These are phyloP conservation scores for Dasyornis broadbenti DNA, from an alignment of 2,113 vertebrate species.

Conservation along the genomic window DNA sequence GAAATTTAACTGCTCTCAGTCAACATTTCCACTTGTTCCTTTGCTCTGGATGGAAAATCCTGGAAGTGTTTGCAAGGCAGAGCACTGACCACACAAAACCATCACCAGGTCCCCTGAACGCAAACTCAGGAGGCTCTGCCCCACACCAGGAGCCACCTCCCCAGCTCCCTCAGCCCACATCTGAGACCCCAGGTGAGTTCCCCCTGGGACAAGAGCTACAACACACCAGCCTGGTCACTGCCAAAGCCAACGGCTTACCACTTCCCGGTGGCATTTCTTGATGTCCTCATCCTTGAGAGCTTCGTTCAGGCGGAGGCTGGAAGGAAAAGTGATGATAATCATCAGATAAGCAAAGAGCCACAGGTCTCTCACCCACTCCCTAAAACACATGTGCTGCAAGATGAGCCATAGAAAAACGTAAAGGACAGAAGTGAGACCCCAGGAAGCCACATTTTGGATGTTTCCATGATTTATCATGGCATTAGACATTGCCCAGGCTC, in stretches of 20 bases:
- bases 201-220: neutral
- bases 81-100: rapidly evolving
- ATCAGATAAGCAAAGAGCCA: neutral
- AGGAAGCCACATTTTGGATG: neutral
- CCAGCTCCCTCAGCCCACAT: rapidly evolving
- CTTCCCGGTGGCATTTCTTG: conserved; percentile 68
- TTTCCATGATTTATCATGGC: rapidly evolving
- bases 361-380: neutral
- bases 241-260: conserved; percentile 45
- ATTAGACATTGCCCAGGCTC: neutral
- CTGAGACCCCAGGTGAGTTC: neutral
- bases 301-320: conserved; percentile 64
- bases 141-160: neutral
- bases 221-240: rapidly evolving
- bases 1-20: neutral
- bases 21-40: neutral
- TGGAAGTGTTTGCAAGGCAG: neutral
- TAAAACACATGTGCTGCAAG: rapidly evolving
- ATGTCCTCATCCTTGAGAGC: conserved; percentile 66
- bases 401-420: rapidly evolving
- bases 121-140: neutral
- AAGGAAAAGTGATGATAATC: neutral
- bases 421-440: neutral
- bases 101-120: neutral
- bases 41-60: neutral